Conservation (phyloP, 2,888 invertebrate species). For the Hemistola chrysoprasaria region DNA sequence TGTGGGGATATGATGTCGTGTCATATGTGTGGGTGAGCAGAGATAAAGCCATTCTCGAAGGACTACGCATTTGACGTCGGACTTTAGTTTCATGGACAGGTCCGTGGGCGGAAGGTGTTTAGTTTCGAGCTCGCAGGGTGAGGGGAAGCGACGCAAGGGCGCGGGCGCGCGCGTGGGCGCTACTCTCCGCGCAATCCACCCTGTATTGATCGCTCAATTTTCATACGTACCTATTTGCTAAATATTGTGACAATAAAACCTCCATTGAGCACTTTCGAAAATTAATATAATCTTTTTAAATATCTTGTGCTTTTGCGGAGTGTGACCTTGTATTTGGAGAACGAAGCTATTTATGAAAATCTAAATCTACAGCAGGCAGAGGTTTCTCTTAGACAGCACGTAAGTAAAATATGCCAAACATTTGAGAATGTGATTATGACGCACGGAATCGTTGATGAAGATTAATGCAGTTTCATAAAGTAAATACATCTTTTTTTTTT, state of each 20-base stretch:
- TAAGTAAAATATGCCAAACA: no score
- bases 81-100: constrained; percentile 46
- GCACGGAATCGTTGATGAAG: no score
- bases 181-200: constrained; percentile 57
- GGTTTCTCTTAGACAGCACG: no score
- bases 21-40: constrained; percentile 1
- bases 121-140: constrained; percentile 50
- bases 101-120: constrained; percentile 63
- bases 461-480: no score
- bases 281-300: background rate
- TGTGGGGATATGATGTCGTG: background rate
- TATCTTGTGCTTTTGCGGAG: background rate
- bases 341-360: no score
- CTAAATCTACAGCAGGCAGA: no score
- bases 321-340: no score
- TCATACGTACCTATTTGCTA: constrained; percentile 63
- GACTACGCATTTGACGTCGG: constrained; percentile 32
- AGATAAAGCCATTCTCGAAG: constrained; percentile 4
- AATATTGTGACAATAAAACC: constrained; percentile 57
- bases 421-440: no score
- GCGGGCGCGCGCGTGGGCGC: constrained; percentile 50
- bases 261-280: constrained; percentile 18
- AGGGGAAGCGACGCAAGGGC: constrained; percentile 42
- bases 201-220: constrained; percentile 74
- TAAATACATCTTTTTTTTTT: no score